Base-by-base conservation (phyloP, 30 jellyfish, hydroid and myxozoan species). In the Rhopilema esculentum region DNA sequence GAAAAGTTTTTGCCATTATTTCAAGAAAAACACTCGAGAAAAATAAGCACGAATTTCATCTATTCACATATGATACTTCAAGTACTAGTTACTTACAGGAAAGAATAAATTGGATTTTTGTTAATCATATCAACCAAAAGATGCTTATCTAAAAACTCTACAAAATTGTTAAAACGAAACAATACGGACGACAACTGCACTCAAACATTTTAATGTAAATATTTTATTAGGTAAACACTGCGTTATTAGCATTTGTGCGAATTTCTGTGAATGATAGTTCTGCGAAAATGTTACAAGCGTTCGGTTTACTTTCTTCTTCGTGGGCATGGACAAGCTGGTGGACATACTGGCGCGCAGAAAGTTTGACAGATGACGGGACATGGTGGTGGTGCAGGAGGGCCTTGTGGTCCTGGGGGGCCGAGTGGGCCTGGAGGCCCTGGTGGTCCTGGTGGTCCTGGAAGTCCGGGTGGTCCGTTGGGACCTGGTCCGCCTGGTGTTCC, bases 361-460 rank as follows among this genome's bases (percentile, higher is more conserved):
- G 95, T 82, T 52, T 62, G 82, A 82, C 98, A 94, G 76, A 68
- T 33, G 32, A 80, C 86, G 49, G 97, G 97, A 78, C 98, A 94
- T 71, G 97, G 97, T 53, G 98, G 91, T 79, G 98, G 98, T 70
- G 97, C 92, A 8, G 82, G 82, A 67, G 78, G 78, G 8, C 82
- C 82, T 65, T 91, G 89, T 32, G 84, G 86, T 68, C 98, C 98
- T 67, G 98, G 98, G 24, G 96, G 96, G 57, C 98, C 98, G 29
- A 96, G 96, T 80, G 97, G 97, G 20, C 98, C 98, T 63, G 98
- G 98, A 67, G 98, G 98, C 66, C 98, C 98, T 53, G 98, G 97
- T 52, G 97, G 93, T 31, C 96, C 96, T 66, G 82, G 87, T 8
- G 96, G 96, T 28, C 96, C 96, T 25, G 84, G 83, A 23, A 92